Percentiles rank a stretch among this genome's conserved stretches.
phyloP scores from a whole-genome alignment of 1,140 invertebrate genomes.

The Akabosia matsudoensis region DNA sequence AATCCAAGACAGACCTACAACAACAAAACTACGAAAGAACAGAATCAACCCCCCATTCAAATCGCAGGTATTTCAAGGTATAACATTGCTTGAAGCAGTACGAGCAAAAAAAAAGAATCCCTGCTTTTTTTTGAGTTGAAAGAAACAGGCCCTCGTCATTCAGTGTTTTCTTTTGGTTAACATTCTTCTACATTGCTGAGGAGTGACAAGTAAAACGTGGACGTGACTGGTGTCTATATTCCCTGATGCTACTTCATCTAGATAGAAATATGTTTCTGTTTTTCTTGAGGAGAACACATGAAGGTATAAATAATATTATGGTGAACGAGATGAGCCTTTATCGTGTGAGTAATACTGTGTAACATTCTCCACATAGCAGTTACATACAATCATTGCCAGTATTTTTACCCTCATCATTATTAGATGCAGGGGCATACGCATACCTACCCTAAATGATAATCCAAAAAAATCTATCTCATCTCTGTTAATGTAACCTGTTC shows the following conservation, averaged over 20 bases:
- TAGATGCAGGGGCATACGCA: too few relatives aligned
- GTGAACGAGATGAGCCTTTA: too few relatives aligned
- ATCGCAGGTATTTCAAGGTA: slow-evolving; percentile 23
- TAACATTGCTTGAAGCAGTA: slow-evolving; percentile 7
- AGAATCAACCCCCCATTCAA: slow-evolving; percentile 16
- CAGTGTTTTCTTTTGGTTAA: background rate
- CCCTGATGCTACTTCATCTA: too few relatives aligned
- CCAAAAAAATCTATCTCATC: background rate
- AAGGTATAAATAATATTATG: too few relatives aligned
- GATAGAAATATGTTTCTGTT: too few relatives aligned
- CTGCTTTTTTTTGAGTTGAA: background rate
- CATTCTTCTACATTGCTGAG: too few relatives aligned
- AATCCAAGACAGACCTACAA: slow-evolving; percentile 7
- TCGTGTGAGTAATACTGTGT: too few relatives aligned
- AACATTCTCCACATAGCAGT: too few relatives aligned
- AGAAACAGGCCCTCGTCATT: background rate
- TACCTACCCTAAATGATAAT: slow-evolving; percentile 2
- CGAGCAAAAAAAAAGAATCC: background rate
- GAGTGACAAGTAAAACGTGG: too few relatives aligned
- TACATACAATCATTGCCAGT: background rate
- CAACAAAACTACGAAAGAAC: background rate
- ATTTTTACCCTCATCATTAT: background rate
- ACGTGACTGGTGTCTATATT: too few relatives aligned
- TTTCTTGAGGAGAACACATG: too few relatives aligned
- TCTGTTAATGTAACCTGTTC: slow-evolving; percentile 10